Percentiles rank a stretch among this genome's conserved stretches.
These are phyloP conservation scores for Yasuhikotakia modesta DNA, from an alignment of 2,797 vertebrate species.

Conservation along the genomic window DNA sequence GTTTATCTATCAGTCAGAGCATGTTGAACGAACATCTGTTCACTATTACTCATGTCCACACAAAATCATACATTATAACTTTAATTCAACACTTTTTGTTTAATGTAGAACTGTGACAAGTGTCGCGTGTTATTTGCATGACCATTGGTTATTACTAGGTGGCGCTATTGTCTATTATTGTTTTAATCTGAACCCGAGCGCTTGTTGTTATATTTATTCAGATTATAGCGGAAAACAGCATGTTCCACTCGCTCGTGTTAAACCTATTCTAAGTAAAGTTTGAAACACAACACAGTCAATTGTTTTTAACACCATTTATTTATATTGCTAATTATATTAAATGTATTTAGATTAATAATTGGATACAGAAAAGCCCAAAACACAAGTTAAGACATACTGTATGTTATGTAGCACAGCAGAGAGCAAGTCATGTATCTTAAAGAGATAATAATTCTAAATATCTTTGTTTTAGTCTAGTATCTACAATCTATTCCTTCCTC, in stretches of 20 bases:
- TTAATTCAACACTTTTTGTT: background rate
- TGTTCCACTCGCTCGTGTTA: background rate
- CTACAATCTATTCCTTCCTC: background rate
- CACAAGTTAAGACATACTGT: slow-evolving; percentile 23
- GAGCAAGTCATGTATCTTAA: background rate
- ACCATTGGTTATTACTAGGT: background rate
- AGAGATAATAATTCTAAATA: background rate
- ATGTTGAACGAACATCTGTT: too few relatives aligned
- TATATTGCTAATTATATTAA: background rate
- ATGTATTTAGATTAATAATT: slow-evolving; percentile 3
- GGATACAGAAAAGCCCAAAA: background rate
- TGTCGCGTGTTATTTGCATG: background rate
- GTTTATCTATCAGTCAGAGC: too few relatives aligned
- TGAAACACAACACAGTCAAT: background rate
- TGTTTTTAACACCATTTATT: slow-evolving; percentile 35
- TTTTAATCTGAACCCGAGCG: background rate
- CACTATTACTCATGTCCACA: too few relatives aligned
- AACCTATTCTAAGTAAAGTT: background rate
- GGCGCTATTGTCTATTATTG: background rate
- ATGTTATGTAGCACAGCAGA: slow-evolving; percentile 3
- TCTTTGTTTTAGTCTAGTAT: background rate
- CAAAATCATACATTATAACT: background rate
- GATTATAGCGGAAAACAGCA: background rate
- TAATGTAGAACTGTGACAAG: background rate
- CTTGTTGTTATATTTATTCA: too few relatives aligned